These are phyloP conservation scores for Dasysyrphus tricinctus DNA, from an alignment of 2,888 invertebrate species.

Conservation along the genomic window DNA sequence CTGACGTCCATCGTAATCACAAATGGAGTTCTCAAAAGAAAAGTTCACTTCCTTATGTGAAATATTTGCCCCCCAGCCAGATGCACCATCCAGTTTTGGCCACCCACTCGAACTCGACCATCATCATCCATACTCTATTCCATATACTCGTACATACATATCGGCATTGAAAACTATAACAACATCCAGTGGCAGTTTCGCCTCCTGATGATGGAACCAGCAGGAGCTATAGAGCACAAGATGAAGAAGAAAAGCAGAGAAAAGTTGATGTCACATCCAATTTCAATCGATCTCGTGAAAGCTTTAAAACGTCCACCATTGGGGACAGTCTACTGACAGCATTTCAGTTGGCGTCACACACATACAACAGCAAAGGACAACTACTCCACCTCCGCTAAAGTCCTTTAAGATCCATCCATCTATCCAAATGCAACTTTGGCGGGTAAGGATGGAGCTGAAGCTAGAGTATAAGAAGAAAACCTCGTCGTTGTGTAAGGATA, in stretches of 20 bases:
- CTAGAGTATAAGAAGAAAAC: constrained; percentile 27
- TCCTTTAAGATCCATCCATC: constrained; percentile 64
- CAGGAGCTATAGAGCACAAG: constrained; percentile 22
- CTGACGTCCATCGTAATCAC: constrained; percentile 75
- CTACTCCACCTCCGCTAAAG: constrained; percentile 36
- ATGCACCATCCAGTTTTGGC: constrained; percentile 15
- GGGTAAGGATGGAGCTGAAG: constrained; percentile 15
- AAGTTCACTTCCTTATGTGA: constrained; percentile 76
- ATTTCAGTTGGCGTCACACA: constrained; percentile 76
- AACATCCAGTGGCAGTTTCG: constrained; percentile 56
- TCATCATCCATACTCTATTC: neutral
- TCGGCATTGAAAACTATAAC: constrained; percentile 51
- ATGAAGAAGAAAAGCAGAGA: constrained; percentile 64
- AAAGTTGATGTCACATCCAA: constrained; percentile 79
- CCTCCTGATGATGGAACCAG: constrained; percentile 32
- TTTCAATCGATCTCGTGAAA: constrained; percentile 78
- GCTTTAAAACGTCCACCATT: constrained; percentile 77
- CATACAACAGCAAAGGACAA: constrained; percentile 66
- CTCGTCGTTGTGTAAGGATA: constrained; percentile 36
- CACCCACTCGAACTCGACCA: neutral
- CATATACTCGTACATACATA: neutral
- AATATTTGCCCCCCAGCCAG: constrained; percentile 67
- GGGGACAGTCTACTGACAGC: constrained; percentile 77
- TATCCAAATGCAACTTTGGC: constrained; percentile 64
- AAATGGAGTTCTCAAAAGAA: constrained; percentile 74